phyloP scores from a whole-genome alignment of 2,888 invertebrate genomes.

The Athalia circularis region DNA sequence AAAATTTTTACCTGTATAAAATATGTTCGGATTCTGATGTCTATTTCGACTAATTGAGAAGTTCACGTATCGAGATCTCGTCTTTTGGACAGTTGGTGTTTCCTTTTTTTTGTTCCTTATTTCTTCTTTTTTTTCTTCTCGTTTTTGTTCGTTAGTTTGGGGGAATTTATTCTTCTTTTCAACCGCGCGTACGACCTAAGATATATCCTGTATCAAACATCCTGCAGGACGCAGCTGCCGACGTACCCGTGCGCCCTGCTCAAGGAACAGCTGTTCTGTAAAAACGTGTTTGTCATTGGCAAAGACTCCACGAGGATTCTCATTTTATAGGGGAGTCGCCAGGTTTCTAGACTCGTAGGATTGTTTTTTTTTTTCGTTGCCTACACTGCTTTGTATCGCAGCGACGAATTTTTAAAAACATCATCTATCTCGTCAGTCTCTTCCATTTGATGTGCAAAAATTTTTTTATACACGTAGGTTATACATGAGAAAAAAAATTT shows the following conservation, averaged over 20 bases:
- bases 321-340: not conserved
- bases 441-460: too few relatives aligned
- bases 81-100: not conserved
- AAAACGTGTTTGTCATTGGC: constrained; percentile 25
- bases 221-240: constrained; percentile 44
- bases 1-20: not conserved
- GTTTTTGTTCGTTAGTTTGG: constrained; percentile 31
- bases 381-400: too few relatives aligned
- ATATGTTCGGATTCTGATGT: too few relatives aligned
- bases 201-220: constrained; percentile 41
- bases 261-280: constrained; percentile 33
- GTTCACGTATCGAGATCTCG: not conserved
- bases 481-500: too few relatives aligned
- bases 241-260: not conserved
- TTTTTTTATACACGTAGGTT: too few relatives aligned
- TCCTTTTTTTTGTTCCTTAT: constrained; percentile 3
- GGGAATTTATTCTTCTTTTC: constrained; percentile 13
- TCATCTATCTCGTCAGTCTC: too few relatives aligned
- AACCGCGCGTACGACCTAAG: not conserved
- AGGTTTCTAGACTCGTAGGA: not conserved
- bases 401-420: too few relatives aligned
- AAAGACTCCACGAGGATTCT: not conserved
- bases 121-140: constrained; percentile 25
- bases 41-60: too few relatives aligned
- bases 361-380: not conserved